A percentile compares a stretch with the other conserved stretches of the same genome.
phyloP scores from a whole-genome alignment of 2,797 vertebrate genomes.

The Aeoliscus strigatus region DNA sequence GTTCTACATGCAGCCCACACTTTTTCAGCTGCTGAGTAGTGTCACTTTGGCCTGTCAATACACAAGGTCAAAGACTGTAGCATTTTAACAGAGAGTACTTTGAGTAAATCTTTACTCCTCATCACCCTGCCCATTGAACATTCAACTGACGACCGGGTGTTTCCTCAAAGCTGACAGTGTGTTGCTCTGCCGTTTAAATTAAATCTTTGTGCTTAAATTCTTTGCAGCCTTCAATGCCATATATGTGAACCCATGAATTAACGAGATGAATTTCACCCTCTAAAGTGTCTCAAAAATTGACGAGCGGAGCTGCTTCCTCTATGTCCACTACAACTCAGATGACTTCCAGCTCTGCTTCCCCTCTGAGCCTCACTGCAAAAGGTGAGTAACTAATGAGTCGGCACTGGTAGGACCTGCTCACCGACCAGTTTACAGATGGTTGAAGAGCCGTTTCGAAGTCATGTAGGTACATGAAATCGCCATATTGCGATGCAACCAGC shows the following conservation, averaged over 20 bases:
- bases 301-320: slow-evolving; percentile 89
- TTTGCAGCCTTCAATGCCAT: too few relatives aligned
- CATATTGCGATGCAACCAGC: too few relatives aligned
- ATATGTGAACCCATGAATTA: too few relatives aligned
- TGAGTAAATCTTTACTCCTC: background rate
- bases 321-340: slow-evolving; percentile 79
- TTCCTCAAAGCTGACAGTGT: slow-evolving; percentile 1
- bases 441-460: too few relatives aligned
- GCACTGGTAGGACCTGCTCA: too few relatives aligned
- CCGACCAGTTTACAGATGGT: too few relatives aligned
- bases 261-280: slow-evolving; percentile 1
- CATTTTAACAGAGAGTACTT: too few relatives aligned
- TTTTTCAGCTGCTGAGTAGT: slow-evolving; percentile 8
- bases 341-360: slow-evolving; percentile 91
- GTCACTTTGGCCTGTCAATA: slow-evolving; percentile 20
- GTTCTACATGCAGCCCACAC: too few relatives aligned
- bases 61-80: too few relatives aligned
- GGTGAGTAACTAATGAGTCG: slow-evolving; percentile 67
- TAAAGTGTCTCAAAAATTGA: slow-evolving; percentile 83
- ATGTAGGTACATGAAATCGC: too few relatives aligned
- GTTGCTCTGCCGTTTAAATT: slow-evolving; percentile 2
- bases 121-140: slow-evolving; percentile 1
- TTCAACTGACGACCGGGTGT: background rate
- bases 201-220: too few relatives aligned
- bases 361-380: slow-evolving; percentile 80